phyloP scores from a whole-genome alignment of 2,888 invertebrate species.

The Yponomeuta malinellus region DNA sequence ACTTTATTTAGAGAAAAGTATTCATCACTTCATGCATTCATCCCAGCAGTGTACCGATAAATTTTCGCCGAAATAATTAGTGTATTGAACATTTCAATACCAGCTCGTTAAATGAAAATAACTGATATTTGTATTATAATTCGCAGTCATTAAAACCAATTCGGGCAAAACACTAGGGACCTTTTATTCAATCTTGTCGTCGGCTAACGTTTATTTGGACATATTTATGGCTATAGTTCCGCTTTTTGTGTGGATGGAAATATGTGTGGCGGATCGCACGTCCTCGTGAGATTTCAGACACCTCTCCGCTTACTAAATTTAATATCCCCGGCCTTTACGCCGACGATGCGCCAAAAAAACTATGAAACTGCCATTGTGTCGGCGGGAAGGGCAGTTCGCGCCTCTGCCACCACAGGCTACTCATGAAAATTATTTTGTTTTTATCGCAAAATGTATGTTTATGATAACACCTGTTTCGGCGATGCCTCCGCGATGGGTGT shows the following conservation, averaged over 20 bases:
- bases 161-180: conserved; percentile 45
- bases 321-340: conserved; percentile 72
- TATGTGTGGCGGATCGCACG: conserved; percentile 77
- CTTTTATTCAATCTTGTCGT: conserved; percentile 51
- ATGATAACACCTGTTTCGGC: conserved; percentile 76
- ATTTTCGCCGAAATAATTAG: not conserved
- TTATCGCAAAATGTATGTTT: conserved; percentile 75
- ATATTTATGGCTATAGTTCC: conserved; percentile 77
- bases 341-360: conserved; percentile 63
- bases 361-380: conserved; percentile 73
- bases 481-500: conserved; percentile 74
- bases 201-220: conserved; percentile 75
- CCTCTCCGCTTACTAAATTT: conserved; percentile 76
- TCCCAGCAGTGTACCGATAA: too few relatives aligned
- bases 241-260: conserved; percentile 75
- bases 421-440: conserved; percentile 76
- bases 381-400: conserved; percentile 72
- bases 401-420: conserved; percentile 55
- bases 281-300: conserved; percentile 76
- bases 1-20: too few relatives aligned
- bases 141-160: not conserved
- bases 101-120: not conserved
- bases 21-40: too few relatives aligned
- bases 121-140: not conserved
- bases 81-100: not conserved